Base-by-base conservation (phyloP, 1,140 invertebrate species). In the Drosophila baimaii region DNA sequence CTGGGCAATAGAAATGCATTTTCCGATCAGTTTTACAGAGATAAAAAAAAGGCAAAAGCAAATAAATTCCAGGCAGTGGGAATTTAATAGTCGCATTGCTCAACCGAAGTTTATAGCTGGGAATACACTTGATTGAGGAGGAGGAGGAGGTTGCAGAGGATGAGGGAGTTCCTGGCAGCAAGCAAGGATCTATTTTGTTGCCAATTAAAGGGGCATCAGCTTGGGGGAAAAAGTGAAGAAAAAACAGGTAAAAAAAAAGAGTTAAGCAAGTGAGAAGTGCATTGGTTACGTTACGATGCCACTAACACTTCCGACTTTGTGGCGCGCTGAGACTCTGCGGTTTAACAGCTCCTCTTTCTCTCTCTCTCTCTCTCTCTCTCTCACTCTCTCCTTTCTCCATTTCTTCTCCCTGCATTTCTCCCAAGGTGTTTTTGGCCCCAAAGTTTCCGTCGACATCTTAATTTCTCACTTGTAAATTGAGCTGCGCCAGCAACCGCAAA, bases 381-480 rank as follows among this genome's bases (percentile, higher is more conserved):
- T 13, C 39, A 31, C 13, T 31, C 5, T n/a, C 19, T 7, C 27
- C 15, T 10, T 31, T 29, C 15, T 33, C 6, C 10, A n/a, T n/a
- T n/a, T n/a, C 21, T 13, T 8, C 9, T 29, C 7, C 8, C 19
- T 12, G 1, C 10, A 15, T 25, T 47, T 27, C 44, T 7, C 37
- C 12, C 29, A 35, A 75, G 56, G 54, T 73, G 52, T 69, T 86
- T 79, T 86, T 75, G 64, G 43, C 52, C 47, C 35, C 63, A 61
- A 86, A 86, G 85, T 68, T 86, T 85, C 79, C 78, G 79, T 77
- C 82, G 79, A 86, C 82, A 86, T 86, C 83, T 86, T 86, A 86
- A 86, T 86, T 86, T 88, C 82, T 88, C 83, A 88, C 82, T 86
- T 88, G 83, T 86, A 86, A 86, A 86, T 86, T 86, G 83, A 86